These are phyloP conservation scores for Elanus axillaris DNA, from an alignment of 2,113 vertebrate species.

Conservation along the genomic window DNA sequence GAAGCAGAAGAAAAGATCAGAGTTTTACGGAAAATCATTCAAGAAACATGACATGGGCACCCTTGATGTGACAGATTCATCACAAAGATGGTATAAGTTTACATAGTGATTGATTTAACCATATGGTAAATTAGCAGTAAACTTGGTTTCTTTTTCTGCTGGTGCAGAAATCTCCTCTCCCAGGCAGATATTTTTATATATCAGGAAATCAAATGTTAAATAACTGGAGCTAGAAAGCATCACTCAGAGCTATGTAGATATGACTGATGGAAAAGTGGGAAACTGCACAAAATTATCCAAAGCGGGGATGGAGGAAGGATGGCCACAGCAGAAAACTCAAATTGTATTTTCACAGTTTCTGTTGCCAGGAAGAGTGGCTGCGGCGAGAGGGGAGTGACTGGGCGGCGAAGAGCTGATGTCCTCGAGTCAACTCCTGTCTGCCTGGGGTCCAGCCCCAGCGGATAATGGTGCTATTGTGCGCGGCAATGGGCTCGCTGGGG, in stretches of 20 bases:
- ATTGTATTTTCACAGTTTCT: not conserved
- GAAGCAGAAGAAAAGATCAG: not conserved
- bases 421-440: not conserved
- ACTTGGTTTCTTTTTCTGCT: not conserved
- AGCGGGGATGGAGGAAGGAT: not conserved
- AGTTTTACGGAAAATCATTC: not conserved
- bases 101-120: not conserved
- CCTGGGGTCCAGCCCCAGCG: not conserved
- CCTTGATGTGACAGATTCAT: not conserved
- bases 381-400: not conserved
- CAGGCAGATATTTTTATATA: not conserved
- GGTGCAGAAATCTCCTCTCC: not conserved
- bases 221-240: not conserved
- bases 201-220: not conserved
- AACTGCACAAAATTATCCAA: not conserved
- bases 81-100: accelerated
- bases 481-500: accelerated
- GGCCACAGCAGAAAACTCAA: not conserved
- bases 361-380: not conserved
- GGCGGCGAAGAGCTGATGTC: not conserved
- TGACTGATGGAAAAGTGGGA: not conserved
- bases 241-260: not conserved
- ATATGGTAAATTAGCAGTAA: not conserved
- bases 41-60: not conserved
- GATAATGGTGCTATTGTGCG: not conserved